Evolutionary conservation across 2,113 vertebrate genomes (phyloP), one percentile per base, ranked within the genome.

Genomic region (Epinephelus fuscoguttatus): DNA sequence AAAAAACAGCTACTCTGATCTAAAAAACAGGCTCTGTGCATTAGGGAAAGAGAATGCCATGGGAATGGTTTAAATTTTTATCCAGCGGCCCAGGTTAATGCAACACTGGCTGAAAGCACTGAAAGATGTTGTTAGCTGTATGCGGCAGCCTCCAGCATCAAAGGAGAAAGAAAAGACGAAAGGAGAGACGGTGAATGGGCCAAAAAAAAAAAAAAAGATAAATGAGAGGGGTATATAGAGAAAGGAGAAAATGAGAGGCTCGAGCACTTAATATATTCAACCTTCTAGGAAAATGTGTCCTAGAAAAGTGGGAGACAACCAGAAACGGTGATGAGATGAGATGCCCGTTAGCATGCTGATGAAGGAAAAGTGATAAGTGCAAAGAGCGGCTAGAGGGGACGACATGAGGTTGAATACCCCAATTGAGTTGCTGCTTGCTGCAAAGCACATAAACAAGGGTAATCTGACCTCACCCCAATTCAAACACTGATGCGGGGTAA

Each of bases 261-360:
- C 21, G 6, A 74, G 57, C 70, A 78, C 68, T 77, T 86, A 88
- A 90, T 88, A 84, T 85, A 89, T 88, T 90, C 85, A 87, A 84
- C 86, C 88, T 92, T 91, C 81, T 18, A 89, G 88, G 82, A 84
- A 90, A 89, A 86, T 70, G 66, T 90, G 80, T 86, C 92, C 84
- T 49, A 89, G 77, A 82, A 88, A 90, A 76, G 78, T 47, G 49
- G 55, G 86, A 80, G 67, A 82, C 64, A 74, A 75, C 64, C n/a
- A 75, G 76, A 78, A 83, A 82, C 4, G 19, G 50, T 82, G 90
- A 80, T 78, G 81, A 75, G 77, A 85, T 50, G 71, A 80, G 76
- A 64, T n/a, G 30, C 70, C 75, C 4, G 63, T 76, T 75, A 74
- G 84, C 78, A 67, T 84, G 79, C 82, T 83, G 81, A 88, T 90